phyloP scores from a whole-genome alignment of 2,797 vertebrate species.

The Schizopygopsis malacanthus region DNA sequence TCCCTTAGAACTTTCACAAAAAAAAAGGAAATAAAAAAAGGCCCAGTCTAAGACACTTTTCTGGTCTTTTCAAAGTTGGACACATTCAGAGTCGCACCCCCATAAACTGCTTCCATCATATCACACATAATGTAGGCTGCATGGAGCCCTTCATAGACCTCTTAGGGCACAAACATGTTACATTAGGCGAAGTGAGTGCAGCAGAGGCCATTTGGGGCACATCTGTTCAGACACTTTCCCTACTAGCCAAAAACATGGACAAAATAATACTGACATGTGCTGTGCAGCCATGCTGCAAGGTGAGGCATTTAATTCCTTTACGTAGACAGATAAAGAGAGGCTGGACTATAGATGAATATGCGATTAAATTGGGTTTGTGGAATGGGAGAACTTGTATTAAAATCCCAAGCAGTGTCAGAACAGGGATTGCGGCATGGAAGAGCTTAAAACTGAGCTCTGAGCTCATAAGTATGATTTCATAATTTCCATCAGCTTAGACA shows the following conservation, averaged over 20 bases:
- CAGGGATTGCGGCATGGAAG: constrained; percentile 47
- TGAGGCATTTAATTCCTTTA: constrained; percentile 54
- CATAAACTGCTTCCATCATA: constrained; percentile 48
- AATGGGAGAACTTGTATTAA: constrained; percentile 49
- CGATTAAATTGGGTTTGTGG: constrained; percentile 40
- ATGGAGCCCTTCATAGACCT: constrained; percentile 39
- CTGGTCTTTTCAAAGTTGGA: constrained; percentile 36
- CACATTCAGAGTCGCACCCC: constrained; percentile 45
- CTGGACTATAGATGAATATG: constrained; percentile 44
- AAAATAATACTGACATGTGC: constrained; percentile 49
- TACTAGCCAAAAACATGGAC: constrained; percentile 52
- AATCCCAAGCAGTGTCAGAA: constrained; percentile 47
- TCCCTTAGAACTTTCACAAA: background rate
- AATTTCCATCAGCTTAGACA: constrained; percentile 57
- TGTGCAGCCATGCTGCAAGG: constrained; percentile 40
- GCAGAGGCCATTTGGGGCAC: constrained; percentile 60
- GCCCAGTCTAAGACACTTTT: background rate
- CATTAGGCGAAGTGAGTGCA: constrained; percentile 51
- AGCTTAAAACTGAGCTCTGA: constrained; percentile 58
- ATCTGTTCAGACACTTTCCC: constrained; percentile 62
- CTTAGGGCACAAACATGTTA: constrained; percentile 59
- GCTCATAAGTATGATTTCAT: constrained; percentile 60
- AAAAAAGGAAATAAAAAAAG: no score
- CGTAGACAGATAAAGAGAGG: constrained; percentile 28
- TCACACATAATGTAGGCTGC: constrained; percentile 34